phyloP scores from a whole-genome alignment of 2,888 invertebrate species.

The Metallyticus violacea region DNA sequence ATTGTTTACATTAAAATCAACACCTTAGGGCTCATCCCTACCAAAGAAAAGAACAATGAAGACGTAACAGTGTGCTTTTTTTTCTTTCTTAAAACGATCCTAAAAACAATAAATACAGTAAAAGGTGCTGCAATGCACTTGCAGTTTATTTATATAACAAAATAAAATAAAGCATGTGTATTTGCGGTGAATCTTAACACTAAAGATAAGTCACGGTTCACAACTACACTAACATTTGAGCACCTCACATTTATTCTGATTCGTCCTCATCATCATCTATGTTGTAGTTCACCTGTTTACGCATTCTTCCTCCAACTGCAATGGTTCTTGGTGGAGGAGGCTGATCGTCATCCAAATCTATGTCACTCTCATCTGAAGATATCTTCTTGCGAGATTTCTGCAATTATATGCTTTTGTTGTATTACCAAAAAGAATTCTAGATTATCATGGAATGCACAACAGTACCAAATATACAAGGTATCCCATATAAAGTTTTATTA shows the following conservation, averaged over 20 bases:
- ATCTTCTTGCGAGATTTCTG: background rate
- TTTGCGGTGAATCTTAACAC: background rate
- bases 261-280: constrained; percentile 39
- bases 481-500: background rate
- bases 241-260: background rate
- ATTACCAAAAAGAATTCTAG: background rate
- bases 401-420: background rate
- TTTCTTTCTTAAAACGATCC: background rate
- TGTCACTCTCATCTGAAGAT: constrained; percentile 35
- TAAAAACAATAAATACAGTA: background rate
- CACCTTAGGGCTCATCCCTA: background rate
- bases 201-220: background rate
- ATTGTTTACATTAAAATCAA: background rate
- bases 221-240: background rate
- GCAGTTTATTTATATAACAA: background rate
- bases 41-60: background rate
- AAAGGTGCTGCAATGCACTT: background rate
- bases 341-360: constrained; percentile 34
- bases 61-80: background rate
- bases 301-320: constrained; percentile 48
- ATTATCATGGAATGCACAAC: background rate
- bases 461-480: background rate
- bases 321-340: constrained; percentile 34
- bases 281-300: constrained; percentile 51
- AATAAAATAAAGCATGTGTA: background rate